Percentiles rank a stretch among this genome's conserved stretches.
These are phyloP conservation scores for Anaspis maculata DNA, from an alignment of 2,888 invertebrate species.

Conservation along the genomic window DNA sequence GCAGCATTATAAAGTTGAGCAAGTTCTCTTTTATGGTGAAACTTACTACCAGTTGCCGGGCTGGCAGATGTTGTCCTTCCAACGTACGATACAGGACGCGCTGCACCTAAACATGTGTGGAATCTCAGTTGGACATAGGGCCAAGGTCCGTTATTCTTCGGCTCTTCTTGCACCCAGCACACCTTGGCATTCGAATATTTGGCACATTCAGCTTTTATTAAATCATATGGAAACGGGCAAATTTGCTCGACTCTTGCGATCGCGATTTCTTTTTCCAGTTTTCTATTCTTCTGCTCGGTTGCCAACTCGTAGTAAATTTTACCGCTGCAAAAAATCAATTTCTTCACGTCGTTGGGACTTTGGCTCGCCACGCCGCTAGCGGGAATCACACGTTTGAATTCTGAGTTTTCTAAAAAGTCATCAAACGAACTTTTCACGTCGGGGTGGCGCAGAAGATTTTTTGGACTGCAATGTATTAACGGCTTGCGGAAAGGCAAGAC, in stretches of 20 bases:
- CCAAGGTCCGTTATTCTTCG: slow-evolving; percentile 86
- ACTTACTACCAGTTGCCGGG: slow-evolving; percentile 5
- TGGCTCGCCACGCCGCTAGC: slow-evolving; percentile 59
- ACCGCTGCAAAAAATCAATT: slow-evolving; percentile 80
- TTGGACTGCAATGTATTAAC: slow-evolving; percentile 91
- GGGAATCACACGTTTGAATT: slow-evolving; percentile 70
- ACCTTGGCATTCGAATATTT: slow-evolving; percentile 75
- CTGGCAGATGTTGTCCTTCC: slow-evolving; percentile 5
- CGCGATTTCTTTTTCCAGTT: slow-evolving; percentile 65
- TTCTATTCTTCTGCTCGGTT: slow-evolving; percentile 63
- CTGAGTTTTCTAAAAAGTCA: slow-evolving; percentile 76
- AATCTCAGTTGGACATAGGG: slow-evolving; percentile 57
- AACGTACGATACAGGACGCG: slow-evolving; percentile 2
- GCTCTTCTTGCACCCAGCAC: slow-evolving; percentile 85
- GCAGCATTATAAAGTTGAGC: neutral
- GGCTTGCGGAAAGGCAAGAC: slow-evolving; percentile 95
- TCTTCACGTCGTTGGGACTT: slow-evolving; percentile 62
- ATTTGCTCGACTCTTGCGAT: slow-evolving; percentile 82
- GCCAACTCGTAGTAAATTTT: slow-evolving; percentile 88
- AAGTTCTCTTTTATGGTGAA: slow-evolving; percentile 4
- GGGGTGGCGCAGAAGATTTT: slow-evolving; percentile 88
- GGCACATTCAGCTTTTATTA: slow-evolving; percentile 67
- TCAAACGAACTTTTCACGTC: slow-evolving; percentile 90
- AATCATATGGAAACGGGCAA: slow-evolving; percentile 87
- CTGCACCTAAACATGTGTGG: slow-evolving; percentile 1